Conservation (phyloP, 1,140 invertebrate species). For the Cylas formicarius region DNA sequence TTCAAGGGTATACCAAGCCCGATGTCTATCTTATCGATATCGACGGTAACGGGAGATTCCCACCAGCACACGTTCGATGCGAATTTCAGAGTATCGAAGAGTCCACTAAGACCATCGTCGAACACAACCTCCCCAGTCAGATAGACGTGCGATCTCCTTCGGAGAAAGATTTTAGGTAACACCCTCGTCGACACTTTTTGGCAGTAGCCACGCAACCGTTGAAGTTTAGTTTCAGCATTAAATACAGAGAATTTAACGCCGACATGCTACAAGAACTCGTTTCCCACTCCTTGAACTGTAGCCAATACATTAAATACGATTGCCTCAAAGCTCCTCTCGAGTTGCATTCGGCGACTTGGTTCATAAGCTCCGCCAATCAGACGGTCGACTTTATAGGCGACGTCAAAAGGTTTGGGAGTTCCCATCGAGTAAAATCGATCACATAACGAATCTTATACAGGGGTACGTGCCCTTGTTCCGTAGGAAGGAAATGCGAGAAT, state of each 20-base stretch:
- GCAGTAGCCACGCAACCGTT: not conserved
- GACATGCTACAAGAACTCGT: conserved; percentile 87
- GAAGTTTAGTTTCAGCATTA: conserved; percentile 62
- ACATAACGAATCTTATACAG: conserved; percentile 40
- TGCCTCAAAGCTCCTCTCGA: conserved; percentile 83
- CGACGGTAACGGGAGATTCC: conserved; percentile 85
- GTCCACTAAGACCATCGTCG: conserved; percentile 82
- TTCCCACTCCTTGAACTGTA: conserved; percentile 79
- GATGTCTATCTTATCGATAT: conserved; percentile 89
- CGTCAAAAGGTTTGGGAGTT: conserved; percentile 53
- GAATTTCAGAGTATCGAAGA: conserved; percentile 81
- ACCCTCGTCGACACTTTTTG: not conserved
- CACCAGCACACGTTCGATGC: conserved; percentile 83
- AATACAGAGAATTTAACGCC: conserved; percentile 79
- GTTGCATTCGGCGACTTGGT: conserved; percentile 84
- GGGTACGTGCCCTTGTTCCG: conserved; percentile 59
- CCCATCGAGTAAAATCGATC: conserved; percentile 23
- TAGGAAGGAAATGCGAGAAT: conserved; percentile 72
- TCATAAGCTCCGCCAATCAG: conserved; percentile 68
- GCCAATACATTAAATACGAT: conserved; percentile 85
- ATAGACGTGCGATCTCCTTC: conserved; percentile 71
- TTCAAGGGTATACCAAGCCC: conserved; percentile 65
- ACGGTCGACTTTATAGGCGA: conserved; percentile 79
- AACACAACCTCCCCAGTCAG: conserved; percentile 86
- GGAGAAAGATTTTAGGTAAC: conserved; percentile 59